A percentile compares a stretch with the other conserved stretches of the same genome.
These are phyloP conservation scores for Chlorops oryzae DNA, from an alignment of 1,140 invertebrate species.

Conservation along the genomic window DNA sequence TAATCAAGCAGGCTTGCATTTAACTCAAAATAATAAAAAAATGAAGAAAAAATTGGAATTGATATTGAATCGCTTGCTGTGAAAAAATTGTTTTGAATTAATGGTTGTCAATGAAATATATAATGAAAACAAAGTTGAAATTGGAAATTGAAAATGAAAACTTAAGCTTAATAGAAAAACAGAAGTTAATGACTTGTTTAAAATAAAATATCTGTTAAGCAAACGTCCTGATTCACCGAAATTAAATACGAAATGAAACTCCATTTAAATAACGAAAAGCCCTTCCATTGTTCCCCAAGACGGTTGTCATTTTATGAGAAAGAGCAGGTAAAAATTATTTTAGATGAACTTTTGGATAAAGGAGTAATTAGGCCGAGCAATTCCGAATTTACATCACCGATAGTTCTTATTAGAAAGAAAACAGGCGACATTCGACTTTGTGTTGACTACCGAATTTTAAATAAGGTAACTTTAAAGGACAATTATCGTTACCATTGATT, in stretches of 20 bases:
- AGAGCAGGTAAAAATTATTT: constrained; percentile 8
- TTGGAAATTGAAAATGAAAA: too few relatives aligned
- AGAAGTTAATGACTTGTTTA: not conserved
- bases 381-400: constrained; percentile 28
- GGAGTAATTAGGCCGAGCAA: constrained; percentile 22
- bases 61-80: not conserved
- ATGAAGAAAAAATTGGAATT: not conserved
- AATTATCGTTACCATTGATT: constrained; percentile 23
- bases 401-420: constrained; percentile 24
- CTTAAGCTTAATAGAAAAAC: not conserved
- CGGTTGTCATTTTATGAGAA: not conserved
- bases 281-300: not conserved
- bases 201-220: not conserved
- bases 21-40: not conserved
- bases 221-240: too few relatives aligned
- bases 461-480: constrained; percentile 18
- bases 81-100: too few relatives aligned
- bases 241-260: too few relatives aligned
- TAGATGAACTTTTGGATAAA: constrained; percentile 18
- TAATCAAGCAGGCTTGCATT: not conserved
- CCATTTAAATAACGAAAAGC: not conserved
- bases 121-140: too few relatives aligned
- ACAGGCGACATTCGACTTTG: constrained; percentile 19
- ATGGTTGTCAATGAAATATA: too few relatives aligned
- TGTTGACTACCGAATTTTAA: constrained; percentile 19